Evolutionary conservation across 53 echinoderm and acorn worm species (phyloP).

Genomic region (Stichopus horrens): DNA sequence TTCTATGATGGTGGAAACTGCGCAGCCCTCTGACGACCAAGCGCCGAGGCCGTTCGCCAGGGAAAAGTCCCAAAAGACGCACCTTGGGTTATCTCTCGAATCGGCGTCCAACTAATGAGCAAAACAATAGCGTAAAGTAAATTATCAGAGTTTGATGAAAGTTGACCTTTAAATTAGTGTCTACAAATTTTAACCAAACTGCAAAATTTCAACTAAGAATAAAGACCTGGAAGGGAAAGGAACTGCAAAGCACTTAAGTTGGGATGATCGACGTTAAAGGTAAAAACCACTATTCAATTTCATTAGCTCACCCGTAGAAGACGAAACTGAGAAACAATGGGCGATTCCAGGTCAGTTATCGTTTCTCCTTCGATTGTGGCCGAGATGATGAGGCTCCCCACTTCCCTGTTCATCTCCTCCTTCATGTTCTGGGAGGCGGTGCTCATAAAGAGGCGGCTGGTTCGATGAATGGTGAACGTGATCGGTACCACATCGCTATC

Average conservation of each 20-base stretch:
- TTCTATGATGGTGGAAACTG: slow-evolving; percentile 14
- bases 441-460: slow-evolving; percentile 7
- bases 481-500: not conserved
- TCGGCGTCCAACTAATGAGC: no score
- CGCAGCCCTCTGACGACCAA: slow-evolving; percentile 72
- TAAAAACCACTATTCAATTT: no score
- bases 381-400: slow-evolving; percentile 50
- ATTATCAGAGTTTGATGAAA: no score
- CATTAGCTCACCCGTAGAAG: not conserved
- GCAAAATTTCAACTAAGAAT: no score
- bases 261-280: no score
- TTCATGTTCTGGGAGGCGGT: not conserved
- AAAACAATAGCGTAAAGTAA: no score
- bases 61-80: slow-evolving; percentile 73
- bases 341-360: not conserved
- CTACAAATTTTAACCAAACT: no score
- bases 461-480: slow-evolving; percentile 25
- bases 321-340: not conserved
- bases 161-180: no score
- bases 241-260: no score
- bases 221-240: no score
- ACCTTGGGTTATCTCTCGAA: not conserved
- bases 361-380: slow-evolving; percentile 55
- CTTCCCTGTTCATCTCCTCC: not conserved
- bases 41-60: slow-evolving; percentile 40